Base-by-base conservation (phyloP, 1,140 invertebrate species). In the Nasonia vitripennis region DNA sequence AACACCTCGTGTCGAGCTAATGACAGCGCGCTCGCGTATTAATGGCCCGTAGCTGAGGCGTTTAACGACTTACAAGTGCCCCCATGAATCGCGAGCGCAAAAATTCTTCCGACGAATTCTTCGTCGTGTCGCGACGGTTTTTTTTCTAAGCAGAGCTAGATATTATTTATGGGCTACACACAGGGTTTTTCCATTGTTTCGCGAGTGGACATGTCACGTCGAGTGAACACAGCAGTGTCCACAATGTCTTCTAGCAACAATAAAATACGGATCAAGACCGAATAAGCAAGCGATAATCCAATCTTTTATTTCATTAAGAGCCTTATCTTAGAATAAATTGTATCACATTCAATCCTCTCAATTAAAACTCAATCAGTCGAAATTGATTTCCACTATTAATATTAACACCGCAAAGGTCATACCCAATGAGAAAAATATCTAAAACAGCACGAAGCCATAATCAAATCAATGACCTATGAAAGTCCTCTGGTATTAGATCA, bases 101-200 rank as follows among this genome's bases (percentile, higher is more conserved):
- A 78, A 45, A 84, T 78, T 78, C 75, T 84, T 84, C 37, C 10
- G 17, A 78, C 75, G 23, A 78, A 68, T 78, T 84, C 74, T 70
- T 78, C 10, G 11, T 20, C 10, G 31, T 62, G 4, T 7, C 17
- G 23, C 23, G 17, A 70, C 10, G 5, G 9, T 68, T 80, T 80
- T 20, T 80, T 12, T 45, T 37, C 34, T 37, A 37, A 4, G 34
- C 34, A 37, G 34, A 37, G 34, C 34, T 6, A 70, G 2, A n/a
- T 14, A 62, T 27, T 62, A 62, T 31, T 27, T 78, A 27, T 23
- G 14, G 23, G 1, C 14, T 31, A 12, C n/a, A 78, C 2, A 14
- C 14, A 11, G 34, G 2, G 34, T 37, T 79, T 62, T 67, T 67
- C 78, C 14, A 79, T 79, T 79, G 45, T 62, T 14, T 23, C 7